Base-by-base conservation (phyloP, 2,888 invertebrate genomes). In the Conomelus anceps region DNA sequence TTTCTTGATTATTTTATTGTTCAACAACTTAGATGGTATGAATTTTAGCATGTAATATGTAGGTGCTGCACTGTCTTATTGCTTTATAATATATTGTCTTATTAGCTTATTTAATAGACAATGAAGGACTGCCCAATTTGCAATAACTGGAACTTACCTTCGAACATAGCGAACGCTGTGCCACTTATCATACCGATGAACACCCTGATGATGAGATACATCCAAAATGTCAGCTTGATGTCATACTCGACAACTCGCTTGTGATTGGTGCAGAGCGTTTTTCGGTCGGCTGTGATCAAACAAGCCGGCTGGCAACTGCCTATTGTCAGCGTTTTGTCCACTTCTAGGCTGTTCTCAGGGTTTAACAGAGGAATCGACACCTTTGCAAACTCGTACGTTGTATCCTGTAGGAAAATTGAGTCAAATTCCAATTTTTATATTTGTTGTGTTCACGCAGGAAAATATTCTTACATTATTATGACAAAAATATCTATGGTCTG, bases 101-200 rank as follows among this genome's bases (percentile, higher is more conserved):
- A n/a, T n/a, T n/a, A n/a, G n/a, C n/a, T n/a, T n/a, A n/a, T n/a
- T n/a, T n/a, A n/a, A 41, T 41, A 41, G 17, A 17, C 17, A 17
- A 41, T 41, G 17, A 41, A 41, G 17, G 13, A 11, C 22, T 85
- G 22, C 11, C 22, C 22, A 22, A 85, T 85, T 11, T 85, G 22
- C 11, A 85, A 17, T 11, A 22, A 34, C 22, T 24, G 4, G 22
- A 4, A 29, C 90, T 85, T 63, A 91, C 92, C 96, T 93, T 97
- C 96, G 92, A 97, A 97, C 96, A 97, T 96, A 24, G 96, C 96
- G 92, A 96, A 96, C 0, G 96, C 95, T 0, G 96, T 96, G 0
- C 96, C 96, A 84, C 96, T 95, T 90, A 96, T 96, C 90, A 96
- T 96, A 22, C 96, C 96, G 85, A 94, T 93, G 90, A 94, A 93